phyloP scores from a whole-genome alignment of 2,797 vertebrate genomes.

The Rhinogobio ventralis region DNA sequence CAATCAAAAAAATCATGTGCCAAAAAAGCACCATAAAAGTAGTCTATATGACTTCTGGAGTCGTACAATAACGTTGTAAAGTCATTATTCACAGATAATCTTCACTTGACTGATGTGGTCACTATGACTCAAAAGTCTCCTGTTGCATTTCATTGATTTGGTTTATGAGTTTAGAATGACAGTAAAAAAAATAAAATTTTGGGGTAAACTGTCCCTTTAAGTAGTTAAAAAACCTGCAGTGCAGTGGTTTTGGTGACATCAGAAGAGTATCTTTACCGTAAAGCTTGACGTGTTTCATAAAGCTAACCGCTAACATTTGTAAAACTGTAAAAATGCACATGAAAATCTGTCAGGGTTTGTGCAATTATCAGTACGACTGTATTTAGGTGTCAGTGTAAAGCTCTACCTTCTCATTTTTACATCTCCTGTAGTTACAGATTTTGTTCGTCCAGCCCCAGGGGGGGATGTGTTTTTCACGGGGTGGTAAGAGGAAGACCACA shows the following conservation, averaged over 20 bases:
- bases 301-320: not conserved
- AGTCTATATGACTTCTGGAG: not conserved
- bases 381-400: conserved; percentile 85
- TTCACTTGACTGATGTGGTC: not conserved
- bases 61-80: no score
- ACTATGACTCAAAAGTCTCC: not conserved
- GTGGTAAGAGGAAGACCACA: conserved; percentile 89
- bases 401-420: conserved; percentile 86
- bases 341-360: not conserved
- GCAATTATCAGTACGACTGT: not conserved
- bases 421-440: conserved; percentile 92
- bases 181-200: not conserved
- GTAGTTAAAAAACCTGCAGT: not conserved
- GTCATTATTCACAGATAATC: not conserved
- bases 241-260: not conserved
- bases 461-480: conserved; percentile 78
- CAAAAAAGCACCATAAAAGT: not conserved
- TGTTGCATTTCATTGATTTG: not conserved
- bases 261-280: not conserved
- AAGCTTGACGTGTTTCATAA: not conserved
- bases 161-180: conserved; percentile 3
- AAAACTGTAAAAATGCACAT: not conserved
- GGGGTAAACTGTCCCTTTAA: not conserved
- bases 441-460: conserved; percentile 82
- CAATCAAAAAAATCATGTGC: no score